Base-by-base conservation (phyloP, 2,888 invertebrate species). In the Amiota minor region DNA sequence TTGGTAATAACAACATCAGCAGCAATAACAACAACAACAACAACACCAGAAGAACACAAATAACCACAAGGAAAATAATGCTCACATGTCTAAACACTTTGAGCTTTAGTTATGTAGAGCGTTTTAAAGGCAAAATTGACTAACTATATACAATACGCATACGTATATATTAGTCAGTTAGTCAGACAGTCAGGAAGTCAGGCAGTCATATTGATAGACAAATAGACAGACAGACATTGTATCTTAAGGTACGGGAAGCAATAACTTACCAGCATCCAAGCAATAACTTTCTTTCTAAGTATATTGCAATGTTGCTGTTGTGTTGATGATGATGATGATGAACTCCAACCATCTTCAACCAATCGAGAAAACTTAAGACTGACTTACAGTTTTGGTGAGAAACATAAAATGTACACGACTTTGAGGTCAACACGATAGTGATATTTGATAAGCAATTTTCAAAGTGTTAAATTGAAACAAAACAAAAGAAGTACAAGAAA, bases 391-490 rank as follows among this genome's bases (percentile, higher is more conserved):
- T 35, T 35, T 35, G 35, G 35, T 35, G 59, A 11, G 16, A 49
- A 16, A 18, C 65, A 18, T 49, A 47, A 61, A 18, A 18, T 18
- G 70, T 77, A 79, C 85, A 82, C 84, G 85, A 85, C 80, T 83
- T 72, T 70, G 68, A 85, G 83, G 83, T 83, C 83, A 83, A 85
- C 35, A 35, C 82, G 84, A 83, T 83, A 84, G 79, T 84, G 82
- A 82, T 77, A 76, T 77, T 74, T 76, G 83, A 83, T 83, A 85
- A 85, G 83, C 83, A 81, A 82, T 82, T 82, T 75, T 81, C 82
- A 82, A 81, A 84, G 84, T 83, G 82, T 82, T 80, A 81, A 72
- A 81, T 76, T 50, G 53, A 50, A 50, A 50, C 18, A 18, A 59
- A 59, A 18, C 18, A 56, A 9, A 50, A 50, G 50, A 50, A 50